Conservation (phyloP, 2,888 invertebrate genomes). For the Taphrorychus bicolor region DNA sequence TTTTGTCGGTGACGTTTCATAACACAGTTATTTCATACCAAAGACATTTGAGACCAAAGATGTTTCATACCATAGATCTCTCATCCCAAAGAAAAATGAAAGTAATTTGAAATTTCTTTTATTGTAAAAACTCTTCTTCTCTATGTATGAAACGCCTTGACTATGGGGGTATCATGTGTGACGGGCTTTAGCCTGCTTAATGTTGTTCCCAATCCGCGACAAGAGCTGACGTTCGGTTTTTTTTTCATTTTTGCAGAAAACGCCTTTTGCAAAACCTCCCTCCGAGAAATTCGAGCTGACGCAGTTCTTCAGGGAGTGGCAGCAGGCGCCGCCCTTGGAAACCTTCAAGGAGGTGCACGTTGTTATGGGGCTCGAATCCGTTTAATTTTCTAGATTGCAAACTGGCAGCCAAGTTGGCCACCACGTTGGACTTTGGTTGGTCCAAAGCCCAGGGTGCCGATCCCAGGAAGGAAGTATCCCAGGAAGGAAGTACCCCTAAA, state of each 20-base stretch:
- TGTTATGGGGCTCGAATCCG: slow-evolving; percentile 17
- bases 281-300: slow-evolving; percentile 78
- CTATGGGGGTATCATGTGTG: too few relatives aligned
- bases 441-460: slow-evolving; percentile 44
- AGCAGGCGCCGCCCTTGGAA: slow-evolving; percentile 66
- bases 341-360: slow-evolving; percentile 64
- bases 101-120: too few relatives aligned
- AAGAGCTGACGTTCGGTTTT: too few relatives aligned
- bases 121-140: too few relatives aligned
- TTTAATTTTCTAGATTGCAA: slow-evolving; percentile 9
- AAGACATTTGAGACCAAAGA: too few relatives aligned
- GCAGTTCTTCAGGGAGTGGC: slow-evolving; percentile 80
- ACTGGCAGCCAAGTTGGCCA: background rate
- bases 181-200: too few relatives aligned
- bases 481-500: background rate
- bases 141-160: too few relatives aligned
- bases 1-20: too few relatives aligned
- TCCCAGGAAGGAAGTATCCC: slow-evolving; percentile 34
- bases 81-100: too few relatives aligned
- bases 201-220: too few relatives aligned
- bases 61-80: too few relatives aligned
- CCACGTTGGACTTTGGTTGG: slow-evolving; percentile 56
- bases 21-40: too few relatives aligned
- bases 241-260: slow-evolving; percentile 67
- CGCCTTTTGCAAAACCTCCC: slow-evolving; percentile 75